These are phyloP conservation scores for Zoanthus gigantus DNA, from an alignment of 92 coral and sea anemone genomes.

Conservation along the genomic window DNA sequence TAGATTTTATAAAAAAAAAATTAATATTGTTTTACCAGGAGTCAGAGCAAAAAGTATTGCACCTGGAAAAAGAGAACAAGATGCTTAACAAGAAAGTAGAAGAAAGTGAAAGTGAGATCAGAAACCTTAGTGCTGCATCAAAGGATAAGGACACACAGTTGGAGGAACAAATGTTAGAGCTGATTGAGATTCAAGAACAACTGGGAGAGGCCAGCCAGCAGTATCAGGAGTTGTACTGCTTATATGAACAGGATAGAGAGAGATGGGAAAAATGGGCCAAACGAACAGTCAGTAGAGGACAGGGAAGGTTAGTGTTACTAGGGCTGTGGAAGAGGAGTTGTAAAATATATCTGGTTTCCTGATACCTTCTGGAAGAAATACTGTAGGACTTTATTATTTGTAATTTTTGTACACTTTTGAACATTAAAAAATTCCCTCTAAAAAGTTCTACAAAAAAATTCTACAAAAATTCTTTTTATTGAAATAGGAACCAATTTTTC, in stretches of 20 bases:
- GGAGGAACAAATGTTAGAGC: constrained; percentile 77
- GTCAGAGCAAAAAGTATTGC: constrained; percentile 55
- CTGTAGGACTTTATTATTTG: too few relatives aligned
- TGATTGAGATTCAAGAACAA: constrained; percentile 59
- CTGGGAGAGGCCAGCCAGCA: constrained; percentile 60
- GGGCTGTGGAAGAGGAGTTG: too few relatives aligned
- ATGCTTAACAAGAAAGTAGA: constrained; percentile 65
- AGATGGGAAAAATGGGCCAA: constrained; percentile 86
- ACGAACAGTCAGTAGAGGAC: constrained; percentile 46
- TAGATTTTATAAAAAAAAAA: not conserved
- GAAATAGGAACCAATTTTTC: too few relatives aligned
- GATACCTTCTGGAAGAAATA: too few relatives aligned
- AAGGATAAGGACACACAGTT: constrained; percentile 74
- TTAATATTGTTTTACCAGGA: constrained; percentile 58
- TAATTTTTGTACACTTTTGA: too few relatives aligned
- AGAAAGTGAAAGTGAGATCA: constrained; percentile 72
- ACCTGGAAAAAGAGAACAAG: constrained; percentile 66
- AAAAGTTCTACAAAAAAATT: too few relatives aligned
- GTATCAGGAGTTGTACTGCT: constrained; percentile 67
- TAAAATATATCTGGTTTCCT: too few relatives aligned
- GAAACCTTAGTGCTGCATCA: constrained; percentile 53
- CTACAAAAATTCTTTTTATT: too few relatives aligned
- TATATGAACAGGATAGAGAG: constrained; percentile 75
- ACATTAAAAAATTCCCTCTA: too few relatives aligned
- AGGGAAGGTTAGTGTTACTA: constrained; percentile 25